Evolutionary conservation across 2,888 invertebrate species (phyloP), one percentile per base, ranked within the genome.

Genomic region (Platerodrilus igneus): DNA sequence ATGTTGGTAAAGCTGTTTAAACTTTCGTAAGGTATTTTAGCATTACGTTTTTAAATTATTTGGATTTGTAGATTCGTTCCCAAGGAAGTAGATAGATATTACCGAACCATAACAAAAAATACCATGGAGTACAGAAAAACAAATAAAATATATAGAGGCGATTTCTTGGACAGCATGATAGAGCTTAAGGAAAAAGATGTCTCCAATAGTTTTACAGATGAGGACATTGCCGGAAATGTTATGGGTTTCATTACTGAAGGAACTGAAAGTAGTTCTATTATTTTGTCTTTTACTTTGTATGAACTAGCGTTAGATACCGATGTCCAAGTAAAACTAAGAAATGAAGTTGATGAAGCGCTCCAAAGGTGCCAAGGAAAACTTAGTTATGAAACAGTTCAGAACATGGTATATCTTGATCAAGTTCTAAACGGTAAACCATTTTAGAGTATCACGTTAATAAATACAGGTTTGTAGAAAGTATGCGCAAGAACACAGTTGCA

Each of bases 161-260:
- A 74, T 48, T 72, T 71, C 32, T 47, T 74, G 3, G 67, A 71
- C 47, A 50, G 66, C 10, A 53, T 72, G n/a, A 58, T 58, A 28
- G 62, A 68, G 3, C 31, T 70, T 15, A 56, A 51, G 38, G 36
- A 47, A 5, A 52, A 50, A 37, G 10, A 41, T 6, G 19, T 38
- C 3, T 35, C 47, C 28, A 26, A 37, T 29, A 54, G 57, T 4
- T 55, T 63, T 1, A 61, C 68, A 1, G 55, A 73, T 7, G 64
- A 72, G 2, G 55, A 76, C 20, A 47, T 78, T 3, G 66, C 71
- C 0, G 70, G 76, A 0, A 77, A 79, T 38, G 71, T 75, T 2
- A 67, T 74, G 17, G 55, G 73, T 0, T 77, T 80, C 48, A 73
- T 74, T 38, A 40, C 60, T 0, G 77, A 74, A 17, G 76, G 76